Evolutionary conservation across 1,140 invertebrate genomes (phyloP).

Genomic region (Macrocentrus cingulum): DNA sequence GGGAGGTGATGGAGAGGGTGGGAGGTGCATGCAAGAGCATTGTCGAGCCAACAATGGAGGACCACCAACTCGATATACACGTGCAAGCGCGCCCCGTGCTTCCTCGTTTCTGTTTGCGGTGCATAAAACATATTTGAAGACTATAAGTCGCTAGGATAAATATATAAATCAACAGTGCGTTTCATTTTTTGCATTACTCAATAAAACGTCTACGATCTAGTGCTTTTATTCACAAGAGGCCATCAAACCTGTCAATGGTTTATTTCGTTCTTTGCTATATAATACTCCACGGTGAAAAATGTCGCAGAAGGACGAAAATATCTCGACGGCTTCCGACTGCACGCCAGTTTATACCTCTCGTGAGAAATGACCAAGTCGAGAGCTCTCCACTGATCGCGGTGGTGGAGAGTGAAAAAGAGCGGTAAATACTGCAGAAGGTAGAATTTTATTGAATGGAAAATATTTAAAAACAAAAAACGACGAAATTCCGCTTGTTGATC

Average conservation of each 20-base stretch:
- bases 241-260: not conserved
- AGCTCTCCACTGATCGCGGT: not conserved
- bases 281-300: not conserved
- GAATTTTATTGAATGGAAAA: slow-evolving; percentile 13
- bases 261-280: not conserved
- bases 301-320: not conserved
- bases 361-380: slow-evolving; percentile 10
- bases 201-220: no score
- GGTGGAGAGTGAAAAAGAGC: not conserved
- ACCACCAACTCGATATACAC: slow-evolving; percentile 11
- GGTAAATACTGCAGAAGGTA: not conserved
- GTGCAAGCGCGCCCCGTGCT: no score
- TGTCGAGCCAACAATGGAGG: slow-evolving; percentile 29
- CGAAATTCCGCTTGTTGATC: no score
- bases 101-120: slow-evolving; percentile 16
- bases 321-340: not conserved
- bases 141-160: slow-evolving; percentile 16
- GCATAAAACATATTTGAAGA: slow-evolving; percentile 30
- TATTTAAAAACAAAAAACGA: no score
- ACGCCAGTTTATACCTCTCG: not conserved
- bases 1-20: slow-evolving; percentile 15
- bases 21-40: slow-evolving; percentile 9
- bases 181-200: no score
- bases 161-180: not conserved
- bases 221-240: not conserved